phyloP scores from a whole-genome alignment of 2,113 vertebrate genomes.

The Jacana jacana region DNA sequence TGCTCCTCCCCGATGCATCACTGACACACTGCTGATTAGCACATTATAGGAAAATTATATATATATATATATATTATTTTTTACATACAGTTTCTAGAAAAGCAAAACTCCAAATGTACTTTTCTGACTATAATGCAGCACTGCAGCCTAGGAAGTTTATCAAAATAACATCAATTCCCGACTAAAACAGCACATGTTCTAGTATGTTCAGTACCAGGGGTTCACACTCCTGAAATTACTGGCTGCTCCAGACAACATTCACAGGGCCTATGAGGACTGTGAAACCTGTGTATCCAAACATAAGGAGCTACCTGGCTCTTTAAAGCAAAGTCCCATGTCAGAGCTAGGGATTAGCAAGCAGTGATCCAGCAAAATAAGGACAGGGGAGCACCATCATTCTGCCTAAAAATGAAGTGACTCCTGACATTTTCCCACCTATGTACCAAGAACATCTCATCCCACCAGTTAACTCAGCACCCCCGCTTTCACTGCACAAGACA shows the following conservation, averaged over 20 bases:
- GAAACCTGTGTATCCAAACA: neutral
- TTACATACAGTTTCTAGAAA: neutral
- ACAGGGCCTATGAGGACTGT: rapidly evolving
- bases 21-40: neutral
- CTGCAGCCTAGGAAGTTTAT: neutral
- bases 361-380: neutral
- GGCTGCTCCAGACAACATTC: neutral
- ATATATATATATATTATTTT: no score
- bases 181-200: neutral
- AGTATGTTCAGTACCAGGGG: neutral
- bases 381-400: neutral
- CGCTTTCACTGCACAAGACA: neutral
- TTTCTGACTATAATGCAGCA: neutral
- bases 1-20: neutral
- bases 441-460: neutral
- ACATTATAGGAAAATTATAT: neutral
- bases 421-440: neutral
- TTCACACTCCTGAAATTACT: neutral
- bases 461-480: neutral
- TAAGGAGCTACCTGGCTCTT: neutral
- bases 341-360: neutral
- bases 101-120: neutral
- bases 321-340: neutral
- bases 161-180: neutral
- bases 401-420: neutral